phyloP scores from a whole-genome alignment of 2,888 invertebrate genomes.

The Polymixis lichenea region DNA sequence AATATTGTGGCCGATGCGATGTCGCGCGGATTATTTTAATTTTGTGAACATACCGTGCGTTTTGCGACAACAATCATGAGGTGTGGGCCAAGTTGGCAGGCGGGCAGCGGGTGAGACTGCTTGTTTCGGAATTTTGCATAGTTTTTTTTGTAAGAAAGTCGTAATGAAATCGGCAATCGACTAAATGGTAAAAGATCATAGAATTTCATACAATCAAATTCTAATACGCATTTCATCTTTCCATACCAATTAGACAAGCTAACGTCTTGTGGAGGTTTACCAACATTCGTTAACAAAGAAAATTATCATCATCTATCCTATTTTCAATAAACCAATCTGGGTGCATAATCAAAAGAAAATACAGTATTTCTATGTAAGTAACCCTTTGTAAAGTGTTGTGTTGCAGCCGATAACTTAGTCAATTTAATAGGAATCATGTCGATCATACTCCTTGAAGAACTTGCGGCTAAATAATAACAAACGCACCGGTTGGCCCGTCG shows the following conservation, averaged over 20 bases:
- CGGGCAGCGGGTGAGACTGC: not conserved
- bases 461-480: too few relatives aligned
- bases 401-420: not conserved
- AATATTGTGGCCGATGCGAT: conserved; percentile 41
- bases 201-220: too few relatives aligned
- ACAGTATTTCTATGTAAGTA: not conserved
- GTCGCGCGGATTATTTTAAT: conserved; percentile 56
- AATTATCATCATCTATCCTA: not conserved
- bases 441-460: not conserved
- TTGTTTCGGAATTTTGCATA: not conserved
- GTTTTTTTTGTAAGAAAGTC: too few relatives aligned
- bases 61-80: conserved; percentile 52
- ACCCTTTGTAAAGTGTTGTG: not conserved
- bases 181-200: too few relatives aligned
- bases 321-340: not conserved
- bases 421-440: not conserved
- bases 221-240: too few relatives aligned
- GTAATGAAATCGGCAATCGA: too few relatives aligned
- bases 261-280: not conserved
- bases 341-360: not conserved
- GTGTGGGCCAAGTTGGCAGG: not conserved
- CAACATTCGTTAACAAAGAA: not conserved
- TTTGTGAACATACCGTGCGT: conserved; percentile 45
- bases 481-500: too few relatives aligned
- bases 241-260: not conserved